A percentile compares a stretch with the other conserved stretches of the same genome.
phyloP scores from a whole-genome alignment of 2,888 invertebrate genomes.

The Linyphia triangularis region DNA sequence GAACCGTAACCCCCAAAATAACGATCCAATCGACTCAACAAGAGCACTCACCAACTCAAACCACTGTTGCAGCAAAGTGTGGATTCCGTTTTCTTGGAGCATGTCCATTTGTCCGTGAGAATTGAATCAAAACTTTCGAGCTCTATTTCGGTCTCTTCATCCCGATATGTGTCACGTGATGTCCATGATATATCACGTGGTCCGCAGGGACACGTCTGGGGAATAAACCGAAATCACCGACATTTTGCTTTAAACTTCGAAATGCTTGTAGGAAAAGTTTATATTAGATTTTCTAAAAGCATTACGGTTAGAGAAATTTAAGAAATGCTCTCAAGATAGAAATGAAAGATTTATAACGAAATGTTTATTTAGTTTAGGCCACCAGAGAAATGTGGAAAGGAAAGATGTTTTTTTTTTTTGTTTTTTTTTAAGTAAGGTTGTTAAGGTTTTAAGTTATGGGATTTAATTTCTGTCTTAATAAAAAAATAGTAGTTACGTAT shows the following conservation, averaged over 20 bases:
- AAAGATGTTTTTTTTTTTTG: too few species aligned
- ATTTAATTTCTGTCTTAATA: too few species aligned
- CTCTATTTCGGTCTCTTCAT: slow-evolving; percentile 28
- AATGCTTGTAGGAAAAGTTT: too few species aligned
- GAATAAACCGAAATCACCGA: slow-evolving; percentile 32
- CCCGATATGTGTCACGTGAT: slow-evolving; percentile 61
- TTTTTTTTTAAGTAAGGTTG: too few species aligned
- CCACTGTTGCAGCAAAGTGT: neutral
- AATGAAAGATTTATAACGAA: too few species aligned
- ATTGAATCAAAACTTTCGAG: slow-evolving; percentile 70
- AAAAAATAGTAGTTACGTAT: too few species aligned
- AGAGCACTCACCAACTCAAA: neutral
- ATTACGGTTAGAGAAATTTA: neutral
- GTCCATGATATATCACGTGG: slow-evolving; percentile 37
- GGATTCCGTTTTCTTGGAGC: neutral
- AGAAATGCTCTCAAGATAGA: too few species aligned
- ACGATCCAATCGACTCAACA: too few species aligned
- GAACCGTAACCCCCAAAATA: too few species aligned
- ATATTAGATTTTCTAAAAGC: neutral
- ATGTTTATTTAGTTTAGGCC: too few species aligned
- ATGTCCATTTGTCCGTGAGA: slow-evolving; percentile 51
- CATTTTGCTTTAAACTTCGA: neutral
- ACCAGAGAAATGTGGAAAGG: too few species aligned
- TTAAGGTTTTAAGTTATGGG: too few species aligned
- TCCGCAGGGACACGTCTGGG: slow-evolving; percentile 35